Evolutionary conservation across 2,113 vertebrate species (phyloP).

Genomic region (Anoura caudifer): DNA sequence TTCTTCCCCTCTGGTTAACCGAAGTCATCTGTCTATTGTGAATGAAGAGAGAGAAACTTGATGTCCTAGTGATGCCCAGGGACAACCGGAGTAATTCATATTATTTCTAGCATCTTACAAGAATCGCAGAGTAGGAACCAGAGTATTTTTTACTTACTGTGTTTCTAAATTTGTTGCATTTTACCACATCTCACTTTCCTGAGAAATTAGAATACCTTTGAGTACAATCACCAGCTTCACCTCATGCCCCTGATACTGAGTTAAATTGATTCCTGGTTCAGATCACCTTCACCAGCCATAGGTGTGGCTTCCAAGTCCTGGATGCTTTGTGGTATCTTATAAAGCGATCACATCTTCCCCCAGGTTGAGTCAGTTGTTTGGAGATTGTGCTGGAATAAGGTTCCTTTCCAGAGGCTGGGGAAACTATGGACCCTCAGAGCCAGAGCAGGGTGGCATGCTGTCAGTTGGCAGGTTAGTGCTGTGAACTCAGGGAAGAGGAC

Average conservation of each 20-base stretch:
- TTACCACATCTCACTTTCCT: not conserved
- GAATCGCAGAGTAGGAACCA: not conserved
- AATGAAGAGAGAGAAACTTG: not conserved
- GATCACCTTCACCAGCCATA: not conserved
- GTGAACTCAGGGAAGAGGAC: not conserved
- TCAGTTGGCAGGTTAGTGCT: not conserved
- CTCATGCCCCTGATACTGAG: not conserved
- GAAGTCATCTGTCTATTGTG: not conserved
- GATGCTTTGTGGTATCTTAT: not conserved
- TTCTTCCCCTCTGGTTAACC: not conserved
- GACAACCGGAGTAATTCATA: not conserved
- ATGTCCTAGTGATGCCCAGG: not conserved
- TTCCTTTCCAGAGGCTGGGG: not conserved
- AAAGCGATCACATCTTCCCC: not conserved
- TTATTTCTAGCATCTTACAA: not conserved
- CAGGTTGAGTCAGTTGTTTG: not conserved
- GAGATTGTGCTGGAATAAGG: not conserved
- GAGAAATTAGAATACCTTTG: not conserved
- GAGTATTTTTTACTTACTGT: not conserved
- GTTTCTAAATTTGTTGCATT: not conserved
- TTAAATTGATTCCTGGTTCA: not conserved
- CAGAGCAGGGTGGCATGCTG: not conserved
- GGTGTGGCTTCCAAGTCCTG: not conserved
- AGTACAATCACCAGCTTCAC: not conserved
- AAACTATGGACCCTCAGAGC: not conserved